Evolutionary conservation across 2,113 vertebrate species (phyloP), one percentile per base, ranked within the genome.

Genomic region (Cricetomys ansorgei): DNA sequence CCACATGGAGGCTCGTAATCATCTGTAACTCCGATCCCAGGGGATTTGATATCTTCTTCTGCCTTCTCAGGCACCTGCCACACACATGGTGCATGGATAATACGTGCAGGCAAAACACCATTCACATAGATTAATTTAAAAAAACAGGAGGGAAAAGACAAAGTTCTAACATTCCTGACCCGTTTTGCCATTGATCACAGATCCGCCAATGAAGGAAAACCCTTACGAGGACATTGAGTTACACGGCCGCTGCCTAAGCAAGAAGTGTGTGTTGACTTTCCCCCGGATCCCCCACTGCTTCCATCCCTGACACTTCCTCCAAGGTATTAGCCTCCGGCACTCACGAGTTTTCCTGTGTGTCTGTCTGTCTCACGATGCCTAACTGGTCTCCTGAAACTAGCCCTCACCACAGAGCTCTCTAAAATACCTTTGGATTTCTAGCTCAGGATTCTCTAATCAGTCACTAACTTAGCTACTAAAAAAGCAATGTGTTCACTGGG

Each of bases 211-310:
- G 29, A 99, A 99, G 98, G 99, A 99, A 97, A 99, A 99, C 96
- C 99, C 99, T 34, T 99, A 99, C 3, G 99, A 99, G 98, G 99
- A 99, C 84, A 99, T 99, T 5, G 99, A 99, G 97, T 97, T 99
- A 94, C 99, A 99, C 76, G 99, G 99, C 97, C 99, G 98, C 94
- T 99, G 99, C 97, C 96, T 99, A 87, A 99, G 99, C 93, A 99
- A 99, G 98, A 99, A 99, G 98, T 99, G 99, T 96, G 98, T 99
- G 92, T 97, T 99, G 94, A 98, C 98, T 89, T 99, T 98, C 48
- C 99, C 99, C 99, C 45, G 98, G 96, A 25, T 98, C 98, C 45
- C 99, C 99, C 69, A 98, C 98, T 37, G 99, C 99, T 10, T 98
- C 99, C 62, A 97, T 99, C 64, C 99, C 99, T 0, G 99, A 99